Evolutionary conservation across 2,113 vertebrate species (phyloP), one percentile per base, ranked within the genome.

Genomic region (Recurvirostra avosetta): DNA sequence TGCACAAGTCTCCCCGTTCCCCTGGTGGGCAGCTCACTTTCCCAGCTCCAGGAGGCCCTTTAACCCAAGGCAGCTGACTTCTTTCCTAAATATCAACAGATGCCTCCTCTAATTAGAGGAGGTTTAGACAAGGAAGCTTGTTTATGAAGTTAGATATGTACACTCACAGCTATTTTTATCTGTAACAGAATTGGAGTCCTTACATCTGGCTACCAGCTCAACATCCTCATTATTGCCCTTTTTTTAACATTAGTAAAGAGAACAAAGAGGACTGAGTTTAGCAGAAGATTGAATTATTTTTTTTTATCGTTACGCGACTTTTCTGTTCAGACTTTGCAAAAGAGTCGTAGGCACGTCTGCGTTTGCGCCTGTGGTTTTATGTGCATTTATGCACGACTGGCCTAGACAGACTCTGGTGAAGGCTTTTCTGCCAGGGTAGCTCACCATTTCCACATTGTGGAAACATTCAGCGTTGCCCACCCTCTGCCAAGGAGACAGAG

Each of bases 61-160:
- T 94, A 96, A 90, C 77, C 77, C 55, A 58, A 88, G 70, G 66
- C 86, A 95, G 92, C 89, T 59, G 67, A 95, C 74, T 86, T 95
- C 67, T 82, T 63, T 53, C 73, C 87, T 88, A 96, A 97, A 87
- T 94, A 86, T 92, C 87, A 94, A 88, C 95, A 97, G 89, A 95
- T 88, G 77, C 74, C 67, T 92, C 58, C 41, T 94, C 70, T 97
- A 94, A 93, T 96, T 93, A 90, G 88, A 49, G 59, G 81, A 59
- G 50, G 25, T 93, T 97, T 94, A 94, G 84, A 80, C 62, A 83
- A 96, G 53, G 71, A 91, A 77, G 62, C n/a, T 96, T 97, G 89
- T 97, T 97, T 94, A 91, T 93, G 45, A 74, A 91, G 67, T 76
- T 83, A 59, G 59, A 85, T 79, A 30, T 22, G 32, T 70, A 75